These are phyloP conservation scores for Branchellion lobata DNA, from an alignment of 2,888 invertebrate species.

Conservation along the genomic window DNA sequence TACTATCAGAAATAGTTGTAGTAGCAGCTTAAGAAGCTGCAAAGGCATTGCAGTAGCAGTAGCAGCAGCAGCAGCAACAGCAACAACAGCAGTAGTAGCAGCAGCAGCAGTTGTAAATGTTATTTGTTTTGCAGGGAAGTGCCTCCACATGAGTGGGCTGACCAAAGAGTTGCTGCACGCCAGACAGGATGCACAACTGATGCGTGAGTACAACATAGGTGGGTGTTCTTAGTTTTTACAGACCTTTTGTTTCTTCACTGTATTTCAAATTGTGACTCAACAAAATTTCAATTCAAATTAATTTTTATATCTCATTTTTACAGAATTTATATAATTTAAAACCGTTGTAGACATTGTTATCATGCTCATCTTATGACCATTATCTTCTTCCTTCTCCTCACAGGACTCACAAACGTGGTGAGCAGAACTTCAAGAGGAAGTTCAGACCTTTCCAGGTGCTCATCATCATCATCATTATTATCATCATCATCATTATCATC, in stretches of 20 bases:
- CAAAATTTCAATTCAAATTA: too few relatives aligned
- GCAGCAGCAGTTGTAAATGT: too few relatives aligned
- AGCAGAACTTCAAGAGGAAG: conserved; percentile 91
- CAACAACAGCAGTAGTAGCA: too few relatives aligned
- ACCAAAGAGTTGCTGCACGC: conserved; percentile 93
- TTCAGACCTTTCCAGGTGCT: conserved; percentile 77
- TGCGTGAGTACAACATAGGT: conserved; percentile 82
- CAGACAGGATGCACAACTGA: conserved; percentile 87
- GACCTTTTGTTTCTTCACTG: too few relatives aligned
- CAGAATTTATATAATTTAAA: background rate
- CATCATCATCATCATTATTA: background rate
- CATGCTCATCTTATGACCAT: too few relatives aligned
- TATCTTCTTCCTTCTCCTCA: background rate
- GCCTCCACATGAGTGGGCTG: conserved; percentile 86
- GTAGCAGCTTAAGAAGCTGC: too few relatives aligned
- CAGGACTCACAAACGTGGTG: conserved; percentile 92
- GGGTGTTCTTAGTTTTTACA: too few relatives aligned
- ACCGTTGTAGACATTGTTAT: too few relatives aligned
- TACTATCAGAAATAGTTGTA: background rate
- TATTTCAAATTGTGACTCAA: too few relatives aligned
- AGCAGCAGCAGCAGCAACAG: too few relatives aligned
- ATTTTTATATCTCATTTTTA: too few relatives aligned
- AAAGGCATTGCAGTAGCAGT: too few relatives aligned
- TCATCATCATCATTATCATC: conserved; percentile 5
- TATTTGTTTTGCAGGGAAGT: conserved; percentile 75